A percentile compares a stretch with the other conserved stretches of the same genome.
phyloP scores from a whole-genome alignment of 2,113 vertebrate species.

The Pleuronectes platessa region DNA sequence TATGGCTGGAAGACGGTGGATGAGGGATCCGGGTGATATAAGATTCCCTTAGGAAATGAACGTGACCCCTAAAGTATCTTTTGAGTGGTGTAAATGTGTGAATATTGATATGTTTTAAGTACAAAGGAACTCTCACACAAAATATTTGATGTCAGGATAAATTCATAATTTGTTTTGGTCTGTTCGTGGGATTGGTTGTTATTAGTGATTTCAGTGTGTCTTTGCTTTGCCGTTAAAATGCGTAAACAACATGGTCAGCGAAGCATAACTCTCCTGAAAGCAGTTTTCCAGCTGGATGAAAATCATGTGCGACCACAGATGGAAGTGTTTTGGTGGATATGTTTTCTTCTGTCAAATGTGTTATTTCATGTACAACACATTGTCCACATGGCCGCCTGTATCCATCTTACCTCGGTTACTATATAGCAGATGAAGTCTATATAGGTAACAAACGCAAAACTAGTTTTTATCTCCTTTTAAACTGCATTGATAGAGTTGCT shows the following conservation, averaged over 20 bases:
- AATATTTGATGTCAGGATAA: neutral
- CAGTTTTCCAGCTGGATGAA: constrained; percentile 23
- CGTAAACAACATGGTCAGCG: constrained; percentile 3
- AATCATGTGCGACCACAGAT: constrained; percentile 32
- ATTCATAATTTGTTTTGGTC: neutral
- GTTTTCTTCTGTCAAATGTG: constrained; percentile 35
- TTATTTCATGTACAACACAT: constrained; percentile 29
- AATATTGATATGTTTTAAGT: neutral
- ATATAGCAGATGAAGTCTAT: too few relatives aligned
- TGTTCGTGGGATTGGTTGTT: neutral
- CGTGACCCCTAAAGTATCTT: too few relatives aligned
- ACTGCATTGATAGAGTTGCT: neutral
- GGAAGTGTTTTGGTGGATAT: constrained; percentile 41
- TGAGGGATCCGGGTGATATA: too few relatives aligned
- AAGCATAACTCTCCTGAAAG: neutral
- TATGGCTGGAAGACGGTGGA: neutral
- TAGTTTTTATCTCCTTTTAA: neutral
- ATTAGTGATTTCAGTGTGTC: neutral
- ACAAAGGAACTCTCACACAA: neutral
- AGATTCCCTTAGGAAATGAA: too few relatives aligned
- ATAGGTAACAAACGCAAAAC: neutral
- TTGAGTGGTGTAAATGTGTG: neutral
- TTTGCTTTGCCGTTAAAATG: constrained; percentile 4
- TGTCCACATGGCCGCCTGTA: constrained; percentile 9
- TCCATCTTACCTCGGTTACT: neutral